Conservation (phyloP, 1,140 invertebrate genomes). For the Trypoxylus dichotomus region DNA sequence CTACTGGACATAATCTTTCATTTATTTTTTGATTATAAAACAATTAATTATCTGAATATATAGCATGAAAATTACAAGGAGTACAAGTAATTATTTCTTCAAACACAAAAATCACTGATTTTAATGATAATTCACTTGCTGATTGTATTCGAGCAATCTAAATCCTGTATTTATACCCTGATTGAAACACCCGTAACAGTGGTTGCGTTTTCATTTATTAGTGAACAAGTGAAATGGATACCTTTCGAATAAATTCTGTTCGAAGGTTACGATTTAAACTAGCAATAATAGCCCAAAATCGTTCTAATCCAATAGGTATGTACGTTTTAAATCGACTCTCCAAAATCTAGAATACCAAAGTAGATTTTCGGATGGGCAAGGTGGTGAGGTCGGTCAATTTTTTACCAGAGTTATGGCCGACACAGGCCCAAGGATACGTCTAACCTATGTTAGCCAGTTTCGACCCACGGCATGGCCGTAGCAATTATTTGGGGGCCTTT, state of each 20-base stretch:
- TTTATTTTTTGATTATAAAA: too few relatives aligned
- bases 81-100: too few relatives aligned
- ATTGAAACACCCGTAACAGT: too few relatives aligned
- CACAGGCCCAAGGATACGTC: neutral
- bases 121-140: too few relatives aligned
- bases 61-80: too few relatives aligned
- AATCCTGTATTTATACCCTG: too few relatives aligned
- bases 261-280: neutral
- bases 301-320: neutral
- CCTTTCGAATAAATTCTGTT: neutral
- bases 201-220: too few relatives aligned
- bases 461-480: constrained; percentile 13
- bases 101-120: too few relatives aligned
- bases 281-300: neutral
- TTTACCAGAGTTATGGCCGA: constrained; percentile 3
- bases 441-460: neutral
- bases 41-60: too few relatives aligned
- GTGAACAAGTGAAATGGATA: too few relatives aligned
- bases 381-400: constrained; percentile 2
- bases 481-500: constrained; percentile 20
- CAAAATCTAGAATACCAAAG: neutral
- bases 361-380: neutral
- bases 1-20: too few relatives aligned
- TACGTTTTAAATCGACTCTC: neutral
- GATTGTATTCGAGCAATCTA: too few relatives aligned